Evolutionary conservation across 2,888 invertebrate genomes (phyloP).

Genomic region (Thereva unica): DNA sequence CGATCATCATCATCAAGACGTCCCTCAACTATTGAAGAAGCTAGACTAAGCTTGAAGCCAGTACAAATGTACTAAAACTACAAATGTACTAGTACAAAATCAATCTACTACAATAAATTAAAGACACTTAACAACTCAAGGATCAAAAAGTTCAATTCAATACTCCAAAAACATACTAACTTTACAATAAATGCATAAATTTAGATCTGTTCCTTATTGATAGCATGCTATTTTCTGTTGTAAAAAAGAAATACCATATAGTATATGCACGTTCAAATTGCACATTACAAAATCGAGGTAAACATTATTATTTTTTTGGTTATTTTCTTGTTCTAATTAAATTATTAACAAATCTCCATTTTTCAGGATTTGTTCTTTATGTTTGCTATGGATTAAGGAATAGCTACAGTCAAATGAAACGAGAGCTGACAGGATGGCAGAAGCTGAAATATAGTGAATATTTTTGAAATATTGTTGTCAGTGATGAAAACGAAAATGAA

Average conservation of each 20-base stretch:
- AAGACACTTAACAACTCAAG: constrained; percentile 16
- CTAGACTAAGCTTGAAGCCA: constrained; percentile 29
- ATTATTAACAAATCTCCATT: background rate
- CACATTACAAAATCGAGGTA: constrained; percentile 10
- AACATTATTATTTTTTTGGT: background rate
- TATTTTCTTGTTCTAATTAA: background rate
- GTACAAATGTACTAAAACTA: constrained; percentile 20
- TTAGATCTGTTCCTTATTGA: too few species aligned
- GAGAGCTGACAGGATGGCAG: constrained; percentile 53
- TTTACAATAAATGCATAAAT: too few species aligned
- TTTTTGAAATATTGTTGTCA: background rate
- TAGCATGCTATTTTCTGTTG: too few species aligned
- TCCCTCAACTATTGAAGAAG: constrained; percentile 38
- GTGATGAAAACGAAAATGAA: too few species aligned
- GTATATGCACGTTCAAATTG: too few species aligned
- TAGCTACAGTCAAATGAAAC: constrained; percentile 52
- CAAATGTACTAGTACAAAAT: background rate
- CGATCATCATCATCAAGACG: background rate
- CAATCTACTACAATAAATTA: background rate
- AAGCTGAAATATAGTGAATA: constrained; percentile 45
- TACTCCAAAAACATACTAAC: too few species aligned
- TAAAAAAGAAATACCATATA: too few species aligned
- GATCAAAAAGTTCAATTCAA: background rate
- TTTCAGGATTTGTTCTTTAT: constrained; percentile 69
- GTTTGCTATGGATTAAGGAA: constrained; percentile 70